Evolutionary conservation across 2,888 invertebrate genomes (phyloP).

Genomic region (Subacronicta megacephala): DNA sequence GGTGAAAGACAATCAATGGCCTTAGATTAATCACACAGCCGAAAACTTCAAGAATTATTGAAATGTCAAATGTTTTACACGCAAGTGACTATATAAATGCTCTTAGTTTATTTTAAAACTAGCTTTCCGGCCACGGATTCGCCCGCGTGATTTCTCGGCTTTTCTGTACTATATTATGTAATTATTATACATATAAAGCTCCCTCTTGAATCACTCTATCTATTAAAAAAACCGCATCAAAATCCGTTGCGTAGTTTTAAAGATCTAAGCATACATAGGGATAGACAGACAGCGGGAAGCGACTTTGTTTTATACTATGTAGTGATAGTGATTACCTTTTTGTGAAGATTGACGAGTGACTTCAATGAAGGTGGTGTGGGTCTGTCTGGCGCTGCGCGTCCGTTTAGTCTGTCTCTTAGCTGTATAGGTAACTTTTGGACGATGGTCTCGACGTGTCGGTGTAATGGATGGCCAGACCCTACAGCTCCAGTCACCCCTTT

Average conservation of each 20-base stretch:
- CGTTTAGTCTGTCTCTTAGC: constrained; percentile 92
- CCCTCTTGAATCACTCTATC: no score
- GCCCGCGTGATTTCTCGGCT: no score
- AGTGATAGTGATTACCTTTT: constrained; percentile 95
- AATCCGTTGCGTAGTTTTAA: no score
- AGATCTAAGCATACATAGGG: no score
- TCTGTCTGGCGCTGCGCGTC: constrained; percentile 89
- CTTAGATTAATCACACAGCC: background rate
- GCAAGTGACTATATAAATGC: background rate
- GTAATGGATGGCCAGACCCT: constrained; percentile 92
- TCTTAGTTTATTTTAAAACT: no score
- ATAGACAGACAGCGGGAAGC: no score
- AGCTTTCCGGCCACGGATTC: no score
- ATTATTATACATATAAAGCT: no score
- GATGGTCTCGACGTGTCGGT: constrained; percentile 96
- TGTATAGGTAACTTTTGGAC: constrained; percentile 95
- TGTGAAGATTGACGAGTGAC: constrained; percentile 96
- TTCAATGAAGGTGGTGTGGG: constrained; percentile 93
- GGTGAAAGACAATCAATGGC: constrained; percentile 1
- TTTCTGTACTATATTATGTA: no score
- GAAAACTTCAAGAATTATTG: no score
- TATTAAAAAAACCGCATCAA: no score
- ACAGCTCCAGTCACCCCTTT: constrained; percentile 95
- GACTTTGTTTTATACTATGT: no score
- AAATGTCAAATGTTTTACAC: background rate